A percentile compares a stretch with the other conserved stretches of the same genome.
Conservation (phyloP, 2,888 invertebrate genomes). For the Agriotes lineatus region DNA sequence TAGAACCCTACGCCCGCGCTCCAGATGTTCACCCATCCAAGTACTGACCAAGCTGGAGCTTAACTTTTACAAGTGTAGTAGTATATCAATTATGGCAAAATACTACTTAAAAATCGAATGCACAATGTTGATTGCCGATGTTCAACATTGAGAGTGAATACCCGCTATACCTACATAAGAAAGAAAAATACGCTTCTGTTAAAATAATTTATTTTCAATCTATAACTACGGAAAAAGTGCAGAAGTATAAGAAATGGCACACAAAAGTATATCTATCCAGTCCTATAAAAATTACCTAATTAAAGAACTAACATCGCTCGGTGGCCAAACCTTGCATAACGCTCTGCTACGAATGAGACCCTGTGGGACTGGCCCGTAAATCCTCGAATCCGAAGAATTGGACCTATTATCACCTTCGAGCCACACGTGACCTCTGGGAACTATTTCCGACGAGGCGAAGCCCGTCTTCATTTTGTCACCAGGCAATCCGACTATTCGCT, state of each 20-base stretch:
- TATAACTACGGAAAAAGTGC: no score
- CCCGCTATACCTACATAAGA: neutral
- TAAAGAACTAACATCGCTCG: conserved; percentile 52
- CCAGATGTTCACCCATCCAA: no score
- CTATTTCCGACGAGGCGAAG: conserved; percentile 67
- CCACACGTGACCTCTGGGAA: conserved; percentile 91
- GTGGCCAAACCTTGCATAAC: conserved; percentile 84
- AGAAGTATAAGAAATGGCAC: no score
- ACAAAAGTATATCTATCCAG: no score
- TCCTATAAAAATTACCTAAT: neutral
- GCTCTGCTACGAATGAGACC: conserved; percentile 87
- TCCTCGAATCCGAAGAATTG: conserved; percentile 89
- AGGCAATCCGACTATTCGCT: conserved; percentile 82
- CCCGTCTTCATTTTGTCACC: conserved; percentile 76
- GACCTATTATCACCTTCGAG: conserved; percentile 89
- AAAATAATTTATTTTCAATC: no score
- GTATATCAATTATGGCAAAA: no score
- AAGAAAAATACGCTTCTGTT: neutral
- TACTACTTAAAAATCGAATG: no score
- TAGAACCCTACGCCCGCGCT: no score
- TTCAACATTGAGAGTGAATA: no score
- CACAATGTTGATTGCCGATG: no score
- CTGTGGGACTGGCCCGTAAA: conserved; percentile 89
- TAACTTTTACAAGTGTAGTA: no score
- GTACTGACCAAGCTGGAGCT: no score